Conservation (phyloP, 1,140 invertebrate species). For the Brachionus plicatilis region DNA sequence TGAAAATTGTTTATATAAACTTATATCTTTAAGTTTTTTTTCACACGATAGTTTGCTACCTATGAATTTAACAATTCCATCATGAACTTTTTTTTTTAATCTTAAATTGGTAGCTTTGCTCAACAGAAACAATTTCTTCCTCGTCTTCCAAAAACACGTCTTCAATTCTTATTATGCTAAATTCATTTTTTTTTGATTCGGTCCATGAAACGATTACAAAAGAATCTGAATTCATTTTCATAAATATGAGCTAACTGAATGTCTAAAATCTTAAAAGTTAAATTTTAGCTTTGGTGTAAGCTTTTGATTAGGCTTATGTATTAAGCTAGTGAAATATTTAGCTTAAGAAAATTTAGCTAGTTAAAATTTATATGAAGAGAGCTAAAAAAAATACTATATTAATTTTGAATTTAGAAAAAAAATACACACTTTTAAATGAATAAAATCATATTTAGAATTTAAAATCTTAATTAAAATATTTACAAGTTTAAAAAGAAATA, state of each 20-base stretch:
- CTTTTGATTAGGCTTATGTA: not conserved
- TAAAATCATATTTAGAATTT: not conserved
- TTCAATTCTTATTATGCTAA: not conserved
- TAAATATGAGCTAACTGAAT: not conserved
- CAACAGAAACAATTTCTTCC: not conserved
- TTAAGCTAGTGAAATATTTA: not conserved
- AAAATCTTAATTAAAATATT: not conserved
- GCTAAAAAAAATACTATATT: too few species aligned
- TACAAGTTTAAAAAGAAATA: too few species aligned
- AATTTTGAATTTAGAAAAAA: too few species aligned
- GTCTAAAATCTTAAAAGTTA: not conserved
- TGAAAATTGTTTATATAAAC: not conserved
- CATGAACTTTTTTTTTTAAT: not conserved
- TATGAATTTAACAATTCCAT: not conserved
- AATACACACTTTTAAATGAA: too few species aligned
- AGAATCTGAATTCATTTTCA: too few species aligned
- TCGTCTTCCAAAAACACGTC: not conserved
- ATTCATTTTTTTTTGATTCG: not conserved
- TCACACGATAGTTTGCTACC: not conserved
- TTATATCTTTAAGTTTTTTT: not conserved
- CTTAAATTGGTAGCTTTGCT: not conserved
- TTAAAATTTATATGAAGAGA: not conserved
- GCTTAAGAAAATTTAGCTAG: not conserved
- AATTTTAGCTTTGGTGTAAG: not conserved
- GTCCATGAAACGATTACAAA: not conserved